These are phyloP conservation scores for Limnephilus lunatus DNA, from an alignment of 2,888 invertebrate genomes.

Conservation along the genomic window DNA sequence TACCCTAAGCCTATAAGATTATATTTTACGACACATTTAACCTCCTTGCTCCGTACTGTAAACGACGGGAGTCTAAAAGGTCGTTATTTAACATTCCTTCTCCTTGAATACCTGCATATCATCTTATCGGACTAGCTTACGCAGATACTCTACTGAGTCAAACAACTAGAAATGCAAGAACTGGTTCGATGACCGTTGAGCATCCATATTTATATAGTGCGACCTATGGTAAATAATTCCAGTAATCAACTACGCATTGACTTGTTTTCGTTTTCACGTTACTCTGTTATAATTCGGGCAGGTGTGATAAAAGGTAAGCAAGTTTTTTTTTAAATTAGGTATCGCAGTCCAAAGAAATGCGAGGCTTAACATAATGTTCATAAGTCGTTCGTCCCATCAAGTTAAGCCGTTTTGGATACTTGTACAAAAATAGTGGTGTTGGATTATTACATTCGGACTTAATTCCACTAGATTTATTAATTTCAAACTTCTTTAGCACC, in stretches of 20 bases:
- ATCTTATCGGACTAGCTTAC: neutral
- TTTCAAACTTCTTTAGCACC: no score
- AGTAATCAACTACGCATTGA: neutral
- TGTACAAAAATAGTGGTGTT: no score
- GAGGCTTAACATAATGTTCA: neutral
- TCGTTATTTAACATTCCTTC: constrained; percentile 26
- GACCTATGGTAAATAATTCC: neutral
- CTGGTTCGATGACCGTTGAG: neutral
- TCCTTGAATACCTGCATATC: neutral
- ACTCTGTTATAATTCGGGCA: neutral
- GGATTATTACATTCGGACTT: no score
- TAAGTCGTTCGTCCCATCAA: neutral
- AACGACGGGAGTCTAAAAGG: neutral
- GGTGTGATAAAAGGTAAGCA: neutral
- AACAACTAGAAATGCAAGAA: neutral
- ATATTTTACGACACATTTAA: neutral
- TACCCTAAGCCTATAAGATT: neutral
- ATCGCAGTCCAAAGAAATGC: neutral
- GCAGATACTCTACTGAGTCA: neutral
- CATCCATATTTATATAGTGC: neutral
- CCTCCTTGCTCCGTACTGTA: neutral
- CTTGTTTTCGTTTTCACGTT: neutral
- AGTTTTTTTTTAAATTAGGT: neutral
- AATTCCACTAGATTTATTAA: no score
- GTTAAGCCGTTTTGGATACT: no score